Conservation (phyloP, 2,888 invertebrate genomes). For the Dynastes tityus region DNA sequence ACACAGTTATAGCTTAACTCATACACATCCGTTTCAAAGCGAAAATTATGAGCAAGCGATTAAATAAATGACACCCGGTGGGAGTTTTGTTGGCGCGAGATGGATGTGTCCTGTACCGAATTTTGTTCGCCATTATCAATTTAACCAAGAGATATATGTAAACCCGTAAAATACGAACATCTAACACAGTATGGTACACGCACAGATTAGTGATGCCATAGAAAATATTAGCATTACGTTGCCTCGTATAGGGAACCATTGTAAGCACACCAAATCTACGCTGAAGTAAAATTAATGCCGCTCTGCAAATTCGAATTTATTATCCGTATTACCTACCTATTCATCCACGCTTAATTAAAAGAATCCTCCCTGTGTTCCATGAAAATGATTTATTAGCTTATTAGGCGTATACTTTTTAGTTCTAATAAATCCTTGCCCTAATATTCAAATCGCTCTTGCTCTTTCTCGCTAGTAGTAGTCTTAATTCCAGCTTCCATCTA, state of each 20-base stretch:
- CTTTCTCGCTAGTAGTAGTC: not conserved
- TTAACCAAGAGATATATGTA: too few species aligned
- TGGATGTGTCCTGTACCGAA: too few species aligned
- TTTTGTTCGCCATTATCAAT: too few species aligned
- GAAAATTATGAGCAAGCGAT: not conserved
- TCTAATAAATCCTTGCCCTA: not conserved
- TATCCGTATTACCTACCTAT: not conserved
- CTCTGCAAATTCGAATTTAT: slow-evolving; percentile 13
- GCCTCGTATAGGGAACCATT: too few species aligned
- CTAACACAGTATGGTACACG: too few species aligned
- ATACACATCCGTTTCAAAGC: not conserved
- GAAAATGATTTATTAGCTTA: slow-evolving; percentile 12
- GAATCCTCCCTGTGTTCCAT: not conserved
- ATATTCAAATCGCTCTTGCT: not conserved
- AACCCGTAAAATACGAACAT: too few species aligned
- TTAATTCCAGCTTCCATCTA: not conserved
- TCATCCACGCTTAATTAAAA: slow-evolving; percentile 20
- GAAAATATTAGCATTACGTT: too few species aligned
- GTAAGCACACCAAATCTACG: too few species aligned
- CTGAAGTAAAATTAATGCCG: too few species aligned
- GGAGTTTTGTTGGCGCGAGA: too few species aligned
- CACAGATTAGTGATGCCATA: too few species aligned
- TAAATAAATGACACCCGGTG: too few species aligned
- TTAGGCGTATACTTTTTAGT: not conserved
- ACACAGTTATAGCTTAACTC: not conserved